Conservation (phyloP, 2,113 vertebrate genomes). For the Gallinago undulata region DNA sequence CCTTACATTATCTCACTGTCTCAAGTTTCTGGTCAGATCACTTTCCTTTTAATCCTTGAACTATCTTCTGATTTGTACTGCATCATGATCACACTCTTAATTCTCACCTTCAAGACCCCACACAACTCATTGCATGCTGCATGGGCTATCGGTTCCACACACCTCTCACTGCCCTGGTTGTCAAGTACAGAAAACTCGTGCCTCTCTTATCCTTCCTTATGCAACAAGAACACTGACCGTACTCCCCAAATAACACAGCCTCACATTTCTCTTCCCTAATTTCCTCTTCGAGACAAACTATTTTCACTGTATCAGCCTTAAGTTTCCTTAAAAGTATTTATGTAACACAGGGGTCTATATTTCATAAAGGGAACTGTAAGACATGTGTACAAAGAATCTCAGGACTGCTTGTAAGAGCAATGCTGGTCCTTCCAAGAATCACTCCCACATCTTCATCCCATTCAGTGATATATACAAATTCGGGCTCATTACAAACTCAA, state of each 20-base stretch:
- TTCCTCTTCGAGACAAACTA: not conserved
- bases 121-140: fast-evolving
- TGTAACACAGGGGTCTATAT: not conserved
- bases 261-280: not conserved
- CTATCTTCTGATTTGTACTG: not conserved
- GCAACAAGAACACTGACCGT: not conserved
- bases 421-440: not conserved
- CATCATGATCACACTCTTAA: not conserved
- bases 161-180: not conserved
- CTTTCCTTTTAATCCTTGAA: not conserved
- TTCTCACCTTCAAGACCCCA: not conserved
- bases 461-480: not conserved
- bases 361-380: not conserved
- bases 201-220: not conserved
- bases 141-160: not conserved
- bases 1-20: not conserved
- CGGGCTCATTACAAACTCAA: not conserved
- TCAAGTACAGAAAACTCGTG: not conserved
- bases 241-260: not conserved
- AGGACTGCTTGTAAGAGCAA: not conserved
- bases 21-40: not conserved
- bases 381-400: not conserved
- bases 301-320: not conserved
- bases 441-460: not conserved
- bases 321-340: not conserved